Base-by-base conservation (phyloP, 2,888 invertebrate genomes). In the Athrips mouffetella region DNA sequence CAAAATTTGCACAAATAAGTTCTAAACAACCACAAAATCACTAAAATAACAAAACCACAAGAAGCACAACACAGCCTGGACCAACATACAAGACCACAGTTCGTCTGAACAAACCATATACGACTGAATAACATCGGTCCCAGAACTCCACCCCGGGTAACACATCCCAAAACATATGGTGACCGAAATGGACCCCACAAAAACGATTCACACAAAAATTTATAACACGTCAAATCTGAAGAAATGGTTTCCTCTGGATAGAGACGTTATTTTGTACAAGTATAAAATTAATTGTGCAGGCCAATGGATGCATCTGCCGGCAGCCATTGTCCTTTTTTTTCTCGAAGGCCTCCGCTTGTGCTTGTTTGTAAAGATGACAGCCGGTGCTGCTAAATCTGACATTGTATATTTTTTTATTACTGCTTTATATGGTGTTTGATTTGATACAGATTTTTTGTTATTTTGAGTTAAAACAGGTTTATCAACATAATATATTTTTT, bases 221-320 rank as follows among this genome's bases (percentile, higher is more conserved):
- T 85, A 86, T 85, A 85, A 81, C 82, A 75, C 82, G 85, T 86
- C 86, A 85, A 80, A 85, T 81, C 72, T 74, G 74, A 76, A 87
- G 82, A 78, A 83, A 88, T 86, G 81, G 82, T 74, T 85, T 86
- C 87, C 85, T 85, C 65, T 62, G 53, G 72, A 88, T 87, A 84
- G 82, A 87, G 87, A 84, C 70, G 79, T 83, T 79, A 78, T 70
- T 71, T 73, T 70, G 67, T 70, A 62, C 65, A 69, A 68, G 70
- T 79, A 80, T 83, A 75, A 82, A 82, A 87, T 87, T 88, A 87
- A 88, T 88, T 82, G 86, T 83, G 72, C 71, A 63, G 70, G 69
- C 62, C 67, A 63, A 67, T 64, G 64, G 71, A 55, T 67, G 75
- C 87, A 88, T 87, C 86, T 87, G 87, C 84, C 72, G 76, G 76